Evolutionary conservation across 2,113 vertebrate species (phyloP).

Genomic region (Halichoeres trimaculatus): DNA sequence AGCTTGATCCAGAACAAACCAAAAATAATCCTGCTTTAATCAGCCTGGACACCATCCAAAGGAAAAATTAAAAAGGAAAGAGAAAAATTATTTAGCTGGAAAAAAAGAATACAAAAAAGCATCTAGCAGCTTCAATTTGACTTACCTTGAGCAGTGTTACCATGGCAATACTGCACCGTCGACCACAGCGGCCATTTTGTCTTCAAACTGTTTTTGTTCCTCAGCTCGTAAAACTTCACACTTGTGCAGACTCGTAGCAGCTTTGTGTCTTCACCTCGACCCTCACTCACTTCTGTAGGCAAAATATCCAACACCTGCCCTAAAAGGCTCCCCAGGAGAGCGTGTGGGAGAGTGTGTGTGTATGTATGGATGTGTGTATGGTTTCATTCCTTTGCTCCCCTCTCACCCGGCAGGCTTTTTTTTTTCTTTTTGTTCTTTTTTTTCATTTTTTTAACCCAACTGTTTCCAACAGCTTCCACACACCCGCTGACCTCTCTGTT

Average conservation of each 20-base stretch:
- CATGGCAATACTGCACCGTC: neutral
- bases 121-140: neutral
- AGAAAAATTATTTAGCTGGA: neutral
- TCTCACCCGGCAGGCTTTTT: neutral
- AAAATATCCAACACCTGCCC: neutral
- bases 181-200: slow-evolving; percentile 50
- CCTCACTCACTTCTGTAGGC: neutral
- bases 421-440: slow-evolving; percentile 23
- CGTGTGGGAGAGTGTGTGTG: neutral
- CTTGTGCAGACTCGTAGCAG: neutral
- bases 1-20: slow-evolving; percentile 4
- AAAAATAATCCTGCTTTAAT: too few species aligned
- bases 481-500: slow-evolving; percentile 52
- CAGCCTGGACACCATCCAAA: neutral
- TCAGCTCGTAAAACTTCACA: neutral
- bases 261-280: neutral
- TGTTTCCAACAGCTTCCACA: slow-evolving; percentile 32
- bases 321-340: neutral
- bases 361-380: neutral
- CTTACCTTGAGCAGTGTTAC: slow-evolving; percentile 15
- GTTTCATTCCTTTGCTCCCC: neutral
- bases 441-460: slow-evolving; percentile 44
- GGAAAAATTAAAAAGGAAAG: neutral
- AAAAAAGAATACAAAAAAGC: neutral
- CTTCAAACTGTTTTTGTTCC: neutral